Conservation (phyloP, 1,140 invertebrate genomes). For the Pseudomyrmex dendroicus region DNA sequence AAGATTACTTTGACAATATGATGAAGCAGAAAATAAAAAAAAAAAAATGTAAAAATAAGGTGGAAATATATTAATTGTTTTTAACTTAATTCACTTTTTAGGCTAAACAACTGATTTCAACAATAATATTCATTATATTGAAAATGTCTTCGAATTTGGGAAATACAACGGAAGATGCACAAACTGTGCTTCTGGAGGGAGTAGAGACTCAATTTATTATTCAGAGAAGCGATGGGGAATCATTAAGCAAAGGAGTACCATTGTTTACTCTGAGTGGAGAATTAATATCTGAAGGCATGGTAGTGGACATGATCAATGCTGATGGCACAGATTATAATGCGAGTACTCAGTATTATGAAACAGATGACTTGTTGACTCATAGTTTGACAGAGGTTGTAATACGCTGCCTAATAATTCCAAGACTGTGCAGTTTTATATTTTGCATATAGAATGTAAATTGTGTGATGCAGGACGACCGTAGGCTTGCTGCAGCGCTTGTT, state of each 20-base stretch:
- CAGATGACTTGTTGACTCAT: constrained; percentile 82
- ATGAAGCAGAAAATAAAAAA: no score
- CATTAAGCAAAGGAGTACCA: constrained; percentile 81
- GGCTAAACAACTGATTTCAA: constrained; percentile 26
- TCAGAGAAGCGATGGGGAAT: constrained; percentile 82
- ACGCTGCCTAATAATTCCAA: neutral
- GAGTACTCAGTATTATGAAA: constrained; percentile 83
- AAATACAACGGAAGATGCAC: constrained; percentile 80
- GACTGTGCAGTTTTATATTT: constrained; percentile 34
- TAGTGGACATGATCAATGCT: constrained; percentile 84
- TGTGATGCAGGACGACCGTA: constrained; percentile 83
- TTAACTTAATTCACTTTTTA: neutral
- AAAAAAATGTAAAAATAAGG: no score
- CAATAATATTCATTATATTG: neutral
- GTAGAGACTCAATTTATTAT: constrained; percentile 83
- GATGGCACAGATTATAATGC: constrained; percentile 80
- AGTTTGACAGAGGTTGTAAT: constrained; percentile 81
- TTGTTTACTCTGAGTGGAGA: constrained; percentile 82
- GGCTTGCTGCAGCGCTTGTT: constrained; percentile 85
- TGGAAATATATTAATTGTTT: neutral
- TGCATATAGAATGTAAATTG: constrained; percentile 44
- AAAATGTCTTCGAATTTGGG: constrained; percentile 75
- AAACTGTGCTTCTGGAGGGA: constrained; percentile 81
- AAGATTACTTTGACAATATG: no score
- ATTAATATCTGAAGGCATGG: constrained; percentile 84